Percentiles rank a stretch among this genome's conserved stretches.
These are phyloP conservation scores for Felis chaus DNA, from an alignment of 2,113 vertebrate genomes.

Conservation along the genomic window DNA sequence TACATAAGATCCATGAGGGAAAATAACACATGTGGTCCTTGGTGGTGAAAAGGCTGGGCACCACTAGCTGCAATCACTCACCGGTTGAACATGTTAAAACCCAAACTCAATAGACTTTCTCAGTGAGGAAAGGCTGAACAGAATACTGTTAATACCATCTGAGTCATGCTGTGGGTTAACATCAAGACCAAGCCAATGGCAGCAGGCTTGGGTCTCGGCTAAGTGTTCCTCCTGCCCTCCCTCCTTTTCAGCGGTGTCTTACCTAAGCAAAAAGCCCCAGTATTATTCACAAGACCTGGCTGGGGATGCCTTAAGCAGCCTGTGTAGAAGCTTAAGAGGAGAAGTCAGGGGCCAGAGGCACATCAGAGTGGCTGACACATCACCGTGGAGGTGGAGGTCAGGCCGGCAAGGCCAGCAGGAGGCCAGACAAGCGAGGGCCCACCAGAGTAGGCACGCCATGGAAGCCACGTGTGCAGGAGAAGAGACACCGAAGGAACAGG, in stretches of 20 bases:
- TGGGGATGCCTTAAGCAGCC: background rate
- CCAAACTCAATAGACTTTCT: background rate
- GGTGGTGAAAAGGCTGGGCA: background rate
- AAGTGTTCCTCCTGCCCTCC: background rate
- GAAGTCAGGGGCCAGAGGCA: background rate
- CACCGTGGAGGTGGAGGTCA: background rate
- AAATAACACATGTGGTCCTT: background rate
- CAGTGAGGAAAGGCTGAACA: background rate
- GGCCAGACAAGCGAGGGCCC: background rate
- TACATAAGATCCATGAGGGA: background rate
- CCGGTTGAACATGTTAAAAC: background rate
- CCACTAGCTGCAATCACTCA: background rate
- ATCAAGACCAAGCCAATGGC: background rate
- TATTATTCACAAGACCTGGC: background rate
- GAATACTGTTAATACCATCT: background rate
- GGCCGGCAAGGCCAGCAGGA: background rate
- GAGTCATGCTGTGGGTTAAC: background rate
- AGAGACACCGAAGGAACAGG: background rate
- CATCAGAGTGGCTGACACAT: rapidly evolving
- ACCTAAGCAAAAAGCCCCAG: background rate
- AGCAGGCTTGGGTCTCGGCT: background rate
- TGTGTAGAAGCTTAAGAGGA: background rate
- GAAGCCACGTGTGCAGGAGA: background rate
- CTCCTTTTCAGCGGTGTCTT: background rate
- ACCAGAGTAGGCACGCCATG: rapidly evolving